Percentiles rank a stretch among this genome's conserved stretches.
phyloP scores from a whole-genome alignment of 2,888 invertebrate species.

The Trissolcus brochymenae region DNA sequence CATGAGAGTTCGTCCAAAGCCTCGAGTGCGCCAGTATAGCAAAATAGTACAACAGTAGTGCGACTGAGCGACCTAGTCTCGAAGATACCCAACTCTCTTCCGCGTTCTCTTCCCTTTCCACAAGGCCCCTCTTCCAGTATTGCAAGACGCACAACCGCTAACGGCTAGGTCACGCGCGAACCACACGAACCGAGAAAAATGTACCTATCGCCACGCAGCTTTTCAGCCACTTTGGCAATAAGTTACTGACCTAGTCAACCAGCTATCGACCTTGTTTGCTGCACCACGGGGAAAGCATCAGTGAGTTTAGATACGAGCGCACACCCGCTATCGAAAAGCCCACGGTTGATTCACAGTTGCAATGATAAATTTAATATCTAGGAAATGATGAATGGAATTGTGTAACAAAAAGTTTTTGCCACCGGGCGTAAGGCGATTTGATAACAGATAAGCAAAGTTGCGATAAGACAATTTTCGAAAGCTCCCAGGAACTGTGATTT shows the following conservation, averaged over 20 bases:
- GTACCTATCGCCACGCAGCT: conserved; percentile 49
- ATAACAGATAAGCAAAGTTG: too few species aligned
- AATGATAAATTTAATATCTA: too few species aligned
- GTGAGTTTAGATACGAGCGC: background rate
- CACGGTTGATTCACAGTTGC: too few species aligned
- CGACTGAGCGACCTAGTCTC: conserved; percentile 76
- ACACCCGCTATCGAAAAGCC: too few species aligned
- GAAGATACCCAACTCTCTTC: conserved; percentile 71
- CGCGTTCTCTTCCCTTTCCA: conserved; percentile 76
- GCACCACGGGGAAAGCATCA: conserved; percentile 24
- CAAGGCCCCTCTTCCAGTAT: conserved; percentile 63
- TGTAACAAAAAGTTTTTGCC: too few species aligned
- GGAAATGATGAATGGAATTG: too few species aligned
- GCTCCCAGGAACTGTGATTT: too few species aligned
- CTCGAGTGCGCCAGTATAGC: conserved; percentile 59
- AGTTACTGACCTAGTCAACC: conserved; percentile 74
- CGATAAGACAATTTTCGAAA: too few species aligned
- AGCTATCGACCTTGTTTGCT: conserved; percentile 47
- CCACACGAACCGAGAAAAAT: conserved; percentile 44
- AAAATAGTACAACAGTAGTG: conserved; percentile 73
- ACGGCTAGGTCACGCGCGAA: conserved; percentile 72
- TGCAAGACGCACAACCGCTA: conserved; percentile 70
- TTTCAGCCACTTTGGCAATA: conserved; percentile 60
- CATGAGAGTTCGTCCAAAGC: conserved; percentile 58
- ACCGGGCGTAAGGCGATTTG: too few species aligned